These are phyloP conservation scores for Nestor notabilis DNA, from an alignment of 2,113 vertebrate genomes.

Conservation along the genomic window DNA sequence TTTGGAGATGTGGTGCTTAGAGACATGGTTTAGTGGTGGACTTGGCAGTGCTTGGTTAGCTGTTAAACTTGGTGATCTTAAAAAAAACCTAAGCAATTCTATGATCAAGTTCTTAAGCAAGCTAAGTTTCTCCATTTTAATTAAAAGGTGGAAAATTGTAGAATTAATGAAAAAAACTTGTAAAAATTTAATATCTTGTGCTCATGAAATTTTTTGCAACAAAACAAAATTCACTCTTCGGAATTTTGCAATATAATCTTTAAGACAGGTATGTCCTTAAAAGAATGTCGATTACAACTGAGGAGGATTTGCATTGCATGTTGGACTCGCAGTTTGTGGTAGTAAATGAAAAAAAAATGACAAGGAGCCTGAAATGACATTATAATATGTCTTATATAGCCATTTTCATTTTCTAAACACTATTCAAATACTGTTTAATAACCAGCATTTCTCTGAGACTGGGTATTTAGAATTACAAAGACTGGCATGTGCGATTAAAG, in stretches of 20 bases:
- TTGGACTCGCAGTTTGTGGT: not conserved
- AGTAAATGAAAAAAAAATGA: not conserved
- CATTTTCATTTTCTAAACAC: not conserved
- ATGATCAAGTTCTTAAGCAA: not conserved
- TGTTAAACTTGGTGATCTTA: not conserved
- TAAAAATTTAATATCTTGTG: not conserved
- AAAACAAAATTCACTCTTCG: not conserved
- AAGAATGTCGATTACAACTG: not conserved
- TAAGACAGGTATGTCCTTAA: not conserved
- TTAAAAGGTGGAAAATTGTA: not conserved
- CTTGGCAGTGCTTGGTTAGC: not conserved
- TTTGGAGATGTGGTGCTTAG: not conserved
- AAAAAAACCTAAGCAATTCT: not conserved
- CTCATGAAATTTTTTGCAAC: not conserved
- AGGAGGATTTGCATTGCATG: not conserved
- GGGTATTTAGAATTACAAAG: not conserved
- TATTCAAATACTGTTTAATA: not conserved
- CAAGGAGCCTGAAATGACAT: not conserved
- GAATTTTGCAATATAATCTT: not conserved
- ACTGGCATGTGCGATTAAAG: not conserved
- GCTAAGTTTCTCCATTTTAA: not conserved
- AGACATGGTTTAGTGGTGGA: not conserved
- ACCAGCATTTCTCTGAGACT: not conserved
- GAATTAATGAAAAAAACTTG: not conserved
- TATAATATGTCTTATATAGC: not conserved